Conservation (phyloP, 2,888 invertebrate species). For the Acheta domesticus region DNA sequence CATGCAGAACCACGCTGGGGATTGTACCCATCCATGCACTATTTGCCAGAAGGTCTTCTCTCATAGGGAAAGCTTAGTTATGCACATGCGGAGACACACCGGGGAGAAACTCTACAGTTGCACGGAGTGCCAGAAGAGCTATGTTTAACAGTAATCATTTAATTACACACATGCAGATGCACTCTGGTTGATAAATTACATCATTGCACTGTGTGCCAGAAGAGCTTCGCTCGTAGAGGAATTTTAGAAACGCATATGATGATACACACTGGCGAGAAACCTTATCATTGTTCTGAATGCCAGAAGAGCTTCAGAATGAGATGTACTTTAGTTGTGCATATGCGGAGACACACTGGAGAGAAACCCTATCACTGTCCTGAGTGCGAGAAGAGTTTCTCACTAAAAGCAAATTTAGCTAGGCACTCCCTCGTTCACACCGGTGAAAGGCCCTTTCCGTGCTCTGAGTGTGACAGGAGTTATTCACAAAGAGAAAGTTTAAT, state of each 20-base stretch:
- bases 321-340: background rate
- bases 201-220: background rate
- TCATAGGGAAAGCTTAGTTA: background rate
- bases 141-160: background rate
- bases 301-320: background rate
- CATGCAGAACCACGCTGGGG: background rate
- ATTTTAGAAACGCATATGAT: background rate
- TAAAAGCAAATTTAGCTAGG: background rate
- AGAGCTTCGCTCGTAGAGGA: background rate
- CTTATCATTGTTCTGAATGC: background rate
- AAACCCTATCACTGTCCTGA: background rate
- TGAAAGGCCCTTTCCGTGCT: background rate
- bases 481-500: no score
- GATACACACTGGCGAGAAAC: background rate
- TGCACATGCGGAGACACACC: background rate
- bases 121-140: background rate
- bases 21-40: background rate
- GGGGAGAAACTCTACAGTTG: background rate
- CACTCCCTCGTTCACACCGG: background rate
- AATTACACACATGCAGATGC: background rate
- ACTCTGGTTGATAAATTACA: slow-evolving; percentile 11
- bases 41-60: background rate
- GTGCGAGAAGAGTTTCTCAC: background rate
- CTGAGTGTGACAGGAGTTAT: no score
- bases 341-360: background rate